Evolutionary conservation across 2,888 invertebrate species (phyloP), one percentile per base, ranked within the genome.

Genomic region (Trimorus sp.): DNA sequence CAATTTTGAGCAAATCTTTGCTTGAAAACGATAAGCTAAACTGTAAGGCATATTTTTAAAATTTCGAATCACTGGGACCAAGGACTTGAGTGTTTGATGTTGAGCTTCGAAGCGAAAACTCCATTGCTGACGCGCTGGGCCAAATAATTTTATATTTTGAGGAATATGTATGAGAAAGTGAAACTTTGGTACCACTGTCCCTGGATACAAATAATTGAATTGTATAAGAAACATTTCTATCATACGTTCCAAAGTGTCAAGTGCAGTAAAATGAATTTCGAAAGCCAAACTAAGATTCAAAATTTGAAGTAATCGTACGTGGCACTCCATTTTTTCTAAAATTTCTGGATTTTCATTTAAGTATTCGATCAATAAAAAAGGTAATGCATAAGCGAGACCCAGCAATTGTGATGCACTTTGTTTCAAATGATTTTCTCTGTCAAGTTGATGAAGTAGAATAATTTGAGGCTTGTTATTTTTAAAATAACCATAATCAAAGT

Each of bases 401-500:
- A 40, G 1, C 40, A 40, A 9, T 40, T 40, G 40, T 6, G 40
- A 40, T 8, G 40, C 40, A 40, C 40, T 40, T 40, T 40, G 9
- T 40, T 40, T 40, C 40, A 40, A 40, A 40, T 40, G 40, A 1
- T 4, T 40, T 1, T 40, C 40, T 40, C 40, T 40, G 11, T 40
- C 40, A 4, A 40, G 2, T 40, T 40, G 9, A 40, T 40, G 40
- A 40, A 40, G 40, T 7, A 40, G 7, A 7, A 40, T 40, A 40
- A 40, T 40, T 6, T 11, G 82, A 26, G 85, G 85, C 62, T 85
- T 84, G 63, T 86, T 85, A n/a, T 60, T 77, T 38, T 66, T 78
- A 56, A 86, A 85, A 56, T 85, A 83, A 12, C 71, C 70, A 38
- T 83, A 86, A 82, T 84, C 69, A 54, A 86, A 86, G 66, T 70